Conservation (phyloP, 2,113 vertebrate species). For the Promerops cafer region DNA sequence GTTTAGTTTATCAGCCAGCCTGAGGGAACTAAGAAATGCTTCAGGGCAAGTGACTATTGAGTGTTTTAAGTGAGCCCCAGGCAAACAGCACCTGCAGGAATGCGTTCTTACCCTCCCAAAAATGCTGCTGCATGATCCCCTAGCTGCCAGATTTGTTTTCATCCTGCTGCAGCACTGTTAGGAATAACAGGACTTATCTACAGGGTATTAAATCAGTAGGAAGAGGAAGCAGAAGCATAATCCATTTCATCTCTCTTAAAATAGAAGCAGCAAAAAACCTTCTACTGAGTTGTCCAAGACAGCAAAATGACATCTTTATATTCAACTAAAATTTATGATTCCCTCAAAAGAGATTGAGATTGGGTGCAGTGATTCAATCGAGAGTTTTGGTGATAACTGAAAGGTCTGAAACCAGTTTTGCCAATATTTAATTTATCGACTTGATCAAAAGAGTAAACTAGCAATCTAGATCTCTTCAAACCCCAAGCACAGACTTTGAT, state of each 20-base stretch:
- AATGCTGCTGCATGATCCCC: background rate
- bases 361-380: background rate
- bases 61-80: background rate
- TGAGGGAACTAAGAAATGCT: background rate
- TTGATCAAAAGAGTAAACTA: conserved; percentile 53
- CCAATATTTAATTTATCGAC: background rate
- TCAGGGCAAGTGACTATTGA: background rate
- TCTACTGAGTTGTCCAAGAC: background rate
- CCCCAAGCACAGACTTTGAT: background rate
- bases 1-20: background rate
- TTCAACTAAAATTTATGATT: background rate
- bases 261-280: background rate
- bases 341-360: background rate
- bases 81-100: background rate
- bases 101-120: background rate
- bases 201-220: background rate
- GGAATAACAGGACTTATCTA: background rate
- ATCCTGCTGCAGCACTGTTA: background rate
- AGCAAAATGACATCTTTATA: background rate
- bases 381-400: background rate
- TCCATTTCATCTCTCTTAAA: background rate
- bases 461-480: conserved; percentile 62
- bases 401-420: background rate
- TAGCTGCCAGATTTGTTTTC: background rate
- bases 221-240: background rate